Base-by-base conservation (phyloP, 2,113 vertebrate species). In the Catharus minimus region DNA sequence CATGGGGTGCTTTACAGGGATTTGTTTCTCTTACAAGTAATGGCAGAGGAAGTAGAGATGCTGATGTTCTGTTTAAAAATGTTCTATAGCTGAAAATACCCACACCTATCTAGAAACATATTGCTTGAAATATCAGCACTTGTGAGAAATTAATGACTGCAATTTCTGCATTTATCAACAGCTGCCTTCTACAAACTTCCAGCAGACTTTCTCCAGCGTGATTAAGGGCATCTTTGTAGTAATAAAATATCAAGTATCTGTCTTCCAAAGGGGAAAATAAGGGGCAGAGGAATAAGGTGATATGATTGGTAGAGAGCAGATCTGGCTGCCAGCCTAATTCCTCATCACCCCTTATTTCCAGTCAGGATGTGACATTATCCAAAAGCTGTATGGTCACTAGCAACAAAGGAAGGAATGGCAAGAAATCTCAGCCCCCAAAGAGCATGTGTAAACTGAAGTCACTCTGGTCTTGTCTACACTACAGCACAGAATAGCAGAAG, bases 361-460 rank as follows among this genome's bases (percentile, higher is more conserved):
- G 65, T 38, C 50, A 77, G 33, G 73, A 69, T 6, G 46, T 66
- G 60, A 46, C 47, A 46, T 7, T 66, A 69, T 53, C 46, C 50
- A 52, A 65, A 88, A 68, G 30, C 18, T 76, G 10, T 5, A 18
- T 0, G 30, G 68, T 52, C 21, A 11, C 14, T 27, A 69, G 18
- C 0, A 2, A 28, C 39, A 81, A 57, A 52, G 19, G 16, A 5
- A 56, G n/a, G 38, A 77, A 84, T 19, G 2, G 89, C 5, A 38
- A 69, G 56, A 74, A 74, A 76, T 16, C 36, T 77, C 55, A 73
- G 41, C 19, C 28, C 17, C 16, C 27, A 32, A 52, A 56, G 69
- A 57, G 10, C 11, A 43, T 0, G 1, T 2, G 8, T 4, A 15
- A 36, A 36, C 16, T 6, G 6, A 52, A 89, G 46, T n/a, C 50